Evolutionary conservation across 1,140 invertebrate genomes (phyloP).

Genomic region (Saccostrea echinata): DNA sequence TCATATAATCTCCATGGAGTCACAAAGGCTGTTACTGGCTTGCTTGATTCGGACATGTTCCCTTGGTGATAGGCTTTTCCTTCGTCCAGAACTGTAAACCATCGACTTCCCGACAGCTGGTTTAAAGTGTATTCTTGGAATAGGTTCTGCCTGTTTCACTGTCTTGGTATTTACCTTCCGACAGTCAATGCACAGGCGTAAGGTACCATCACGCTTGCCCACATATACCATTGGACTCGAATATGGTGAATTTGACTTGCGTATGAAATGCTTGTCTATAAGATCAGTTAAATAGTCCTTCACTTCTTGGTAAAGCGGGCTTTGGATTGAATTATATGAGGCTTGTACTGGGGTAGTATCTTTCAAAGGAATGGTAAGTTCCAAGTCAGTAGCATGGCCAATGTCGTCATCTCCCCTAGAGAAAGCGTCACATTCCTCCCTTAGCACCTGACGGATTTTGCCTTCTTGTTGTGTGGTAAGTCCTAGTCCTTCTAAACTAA

Average conservation of each 20-base stretch:
- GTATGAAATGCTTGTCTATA: conserved; percentile 39
- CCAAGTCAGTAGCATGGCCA: too few relatives aligned
- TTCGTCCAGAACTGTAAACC: conserved; percentile 58
- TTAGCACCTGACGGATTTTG: too few relatives aligned
- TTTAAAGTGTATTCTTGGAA: conserved; percentile 53
- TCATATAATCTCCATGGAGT: neutral
- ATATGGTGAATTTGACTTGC: conserved; percentile 43
- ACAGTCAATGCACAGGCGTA: conserved; percentile 65
- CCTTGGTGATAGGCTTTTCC: too few relatives aligned
- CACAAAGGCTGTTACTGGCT: neutral
- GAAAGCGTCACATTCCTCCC: too few relatives aligned
- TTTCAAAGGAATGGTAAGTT: too few relatives aligned
- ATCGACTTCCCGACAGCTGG: neutral
- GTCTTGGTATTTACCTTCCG: conserved; percentile 53
- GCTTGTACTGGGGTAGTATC: too few relatives aligned
- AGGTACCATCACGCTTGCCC: too few relatives aligned
- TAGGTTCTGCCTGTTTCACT: conserved; percentile 20
- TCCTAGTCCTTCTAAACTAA: neutral
- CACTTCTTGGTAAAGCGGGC: conserved; percentile 53
- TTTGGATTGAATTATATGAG: too few relatives aligned
- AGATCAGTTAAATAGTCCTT: conserved; percentile 48
- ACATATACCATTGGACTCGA: conserved; percentile 57
- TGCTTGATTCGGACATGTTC: too few relatives aligned
- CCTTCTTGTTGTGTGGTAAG: neutral
- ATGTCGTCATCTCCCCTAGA: too few relatives aligned